A percentile compares a stretch with the other conserved stretches of the same genome.
These are phyloP conservation scores for Parotocinclus haroldoi DNA, from an alignment of 2,797 vertebrate genomes.

Conservation along the genomic window DNA sequence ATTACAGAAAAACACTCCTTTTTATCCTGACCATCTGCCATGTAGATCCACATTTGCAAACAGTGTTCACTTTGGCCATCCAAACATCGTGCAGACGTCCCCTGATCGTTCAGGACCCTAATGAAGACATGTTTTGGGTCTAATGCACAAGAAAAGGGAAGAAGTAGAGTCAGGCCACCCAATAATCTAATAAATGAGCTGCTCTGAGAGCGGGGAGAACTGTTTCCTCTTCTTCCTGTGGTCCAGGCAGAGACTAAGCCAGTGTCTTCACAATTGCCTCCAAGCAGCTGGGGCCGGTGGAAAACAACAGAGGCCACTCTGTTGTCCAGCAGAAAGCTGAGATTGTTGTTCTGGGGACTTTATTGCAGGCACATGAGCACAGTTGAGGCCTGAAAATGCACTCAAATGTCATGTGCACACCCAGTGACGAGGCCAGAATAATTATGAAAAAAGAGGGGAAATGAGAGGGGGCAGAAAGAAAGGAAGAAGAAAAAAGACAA, in stretches of 20 bases:
- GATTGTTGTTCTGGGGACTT: slow-evolving; percentile 80
- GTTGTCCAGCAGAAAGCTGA: slow-evolving; percentile 85
- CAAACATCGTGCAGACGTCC: slow-evolving; percentile 27
- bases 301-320: slow-evolving; percentile 89
- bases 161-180: slow-evolving; percentile 67
- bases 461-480: slow-evolving; percentile 62
- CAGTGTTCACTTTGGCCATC: slow-evolving; percentile 4
- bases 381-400: slow-evolving; percentile 82
- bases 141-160: slow-evolving; percentile 45
- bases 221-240: slow-evolving; percentile 64
- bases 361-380: slow-evolving; percentile 88
- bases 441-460: slow-evolving; percentile 73
- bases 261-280: slow-evolving; percentile 85
- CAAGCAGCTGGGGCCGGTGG: slow-evolving; percentile 81
- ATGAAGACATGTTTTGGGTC: slow-evolving; percentile 40
- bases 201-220: slow-evolving; percentile 74
- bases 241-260: slow-evolving; percentile 79
- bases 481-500: slow-evolving; percentile 78
- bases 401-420: slow-evolving; percentile 87
- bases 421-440: slow-evolving; percentile 81
- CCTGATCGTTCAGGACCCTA: slow-evolving; percentile 18
- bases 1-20: not conserved
- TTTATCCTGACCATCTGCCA: not conserved
- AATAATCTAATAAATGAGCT: slow-evolving; percentile 69
- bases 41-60: not conserved